A percentile compares a stretch with the other conserved stretches of the same genome.
Conservation (phyloP, 1,140 invertebrate species). For the Macrotrachela quadricornifera region DNA sequence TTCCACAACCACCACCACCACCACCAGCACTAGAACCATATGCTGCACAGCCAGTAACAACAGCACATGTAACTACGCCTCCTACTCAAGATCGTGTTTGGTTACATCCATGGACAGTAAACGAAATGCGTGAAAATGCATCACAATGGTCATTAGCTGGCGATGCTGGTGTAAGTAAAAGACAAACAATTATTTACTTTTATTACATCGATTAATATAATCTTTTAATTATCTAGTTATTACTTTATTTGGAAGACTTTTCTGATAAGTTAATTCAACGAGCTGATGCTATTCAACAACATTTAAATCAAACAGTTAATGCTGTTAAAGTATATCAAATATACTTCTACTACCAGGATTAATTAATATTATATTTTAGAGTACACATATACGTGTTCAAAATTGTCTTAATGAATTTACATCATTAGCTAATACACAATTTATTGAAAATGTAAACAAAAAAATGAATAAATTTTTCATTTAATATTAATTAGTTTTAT, state of each 20-base stretch:
- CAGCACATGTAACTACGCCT: too few species aligned
- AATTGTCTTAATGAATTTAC: slow-evolving; percentile 61
- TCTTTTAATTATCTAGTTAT: slow-evolving; percentile 18
- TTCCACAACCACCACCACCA: too few species aligned
- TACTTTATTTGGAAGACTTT: slow-evolving; percentile 26
- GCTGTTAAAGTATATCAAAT: too few species aligned
- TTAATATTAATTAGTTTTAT: neutral
- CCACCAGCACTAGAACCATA: too few species aligned
- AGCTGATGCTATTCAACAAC: slow-evolving; percentile 35
- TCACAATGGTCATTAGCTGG: slow-evolving; percentile 45
- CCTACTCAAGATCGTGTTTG: too few species aligned
- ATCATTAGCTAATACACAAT: slow-evolving; percentile 59
- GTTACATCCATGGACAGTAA: too few species aligned
- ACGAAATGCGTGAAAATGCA: slow-evolving; percentile 38
- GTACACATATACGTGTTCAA: slow-evolving; percentile 14
- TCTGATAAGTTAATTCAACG: slow-evolving; percentile 35
- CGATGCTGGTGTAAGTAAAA: slow-evolving; percentile 38
- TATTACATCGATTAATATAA: neutral
- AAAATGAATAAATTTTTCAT: neutral
- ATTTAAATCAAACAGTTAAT: slow-evolving; percentile 30
- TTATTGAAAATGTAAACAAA: slow-evolving; percentile 49
- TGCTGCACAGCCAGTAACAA: too few species aligned
- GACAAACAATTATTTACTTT: neutral
- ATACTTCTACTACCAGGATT: too few species aligned
- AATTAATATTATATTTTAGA: too few species aligned